These are phyloP conservation scores for Drosophila niveifrons DNA, from an alignment of 2,888 invertebrate genomes.

Conservation along the genomic window DNA sequence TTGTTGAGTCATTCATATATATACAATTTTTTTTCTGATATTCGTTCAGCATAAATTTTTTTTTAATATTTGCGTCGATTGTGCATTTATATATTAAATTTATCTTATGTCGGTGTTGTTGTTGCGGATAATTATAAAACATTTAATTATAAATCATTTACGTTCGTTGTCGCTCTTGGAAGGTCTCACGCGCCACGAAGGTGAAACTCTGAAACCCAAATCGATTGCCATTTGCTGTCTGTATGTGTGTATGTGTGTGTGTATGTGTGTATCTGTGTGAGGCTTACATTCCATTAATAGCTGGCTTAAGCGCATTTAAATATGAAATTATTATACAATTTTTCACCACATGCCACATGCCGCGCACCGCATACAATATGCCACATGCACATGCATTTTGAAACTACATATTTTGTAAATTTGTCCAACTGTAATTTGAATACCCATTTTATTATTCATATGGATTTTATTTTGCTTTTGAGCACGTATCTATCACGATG, in stretches of 20 bases:
- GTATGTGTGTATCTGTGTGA: conserved; percentile 8
- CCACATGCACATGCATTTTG: conserved; percentile 49
- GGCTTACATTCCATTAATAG: conserved; percentile 75
- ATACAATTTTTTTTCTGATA: conserved; percentile 5
- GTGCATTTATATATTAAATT: conserved; percentile 30
- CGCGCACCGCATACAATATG: background rate
- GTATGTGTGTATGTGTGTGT: conserved; percentile 9
- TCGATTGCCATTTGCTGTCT: conserved; percentile 42
- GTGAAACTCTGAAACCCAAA: conserved; percentile 65
- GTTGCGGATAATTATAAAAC: conserved; percentile 71
- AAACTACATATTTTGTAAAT: conserved; percentile 66
- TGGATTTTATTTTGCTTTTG: conserved; percentile 20
- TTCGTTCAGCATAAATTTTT: conserved; percentile 61
- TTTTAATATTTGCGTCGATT: conserved; percentile 5
- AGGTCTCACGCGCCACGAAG: conserved; percentile 76
- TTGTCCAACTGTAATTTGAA: conserved; percentile 53
- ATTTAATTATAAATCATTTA: conserved; percentile 80
- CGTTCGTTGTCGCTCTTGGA: conserved; percentile 40
- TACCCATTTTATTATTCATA: conserved; percentile 16
- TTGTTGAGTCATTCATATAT: conserved; percentile 47
- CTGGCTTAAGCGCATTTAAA: conserved; percentile 73
- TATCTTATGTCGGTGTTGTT: conserved; percentile 47
- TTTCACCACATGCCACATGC: conserved; percentile 20
- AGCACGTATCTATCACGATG: conserved; percentile 42
- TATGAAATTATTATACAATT: conserved; percentile 73